Evolutionary conservation across 2,888 invertebrate genomes (phyloP), one percentile per base, ranked within the genome.

Genomic region (Callyntrura guangdongensis): DNA sequence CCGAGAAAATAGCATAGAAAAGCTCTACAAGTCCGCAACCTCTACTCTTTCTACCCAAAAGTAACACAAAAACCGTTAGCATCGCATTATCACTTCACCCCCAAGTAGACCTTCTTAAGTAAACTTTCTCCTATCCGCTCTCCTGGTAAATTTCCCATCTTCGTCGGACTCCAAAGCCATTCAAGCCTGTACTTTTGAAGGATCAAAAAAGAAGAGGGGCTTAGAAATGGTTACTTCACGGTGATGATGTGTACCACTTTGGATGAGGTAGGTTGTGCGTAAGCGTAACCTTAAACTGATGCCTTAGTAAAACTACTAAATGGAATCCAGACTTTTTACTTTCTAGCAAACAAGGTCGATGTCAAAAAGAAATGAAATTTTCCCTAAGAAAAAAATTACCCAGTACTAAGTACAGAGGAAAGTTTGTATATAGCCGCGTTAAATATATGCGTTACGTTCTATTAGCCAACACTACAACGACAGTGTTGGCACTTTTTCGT

Each of bases 281-380:
- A 77, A 14, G 36, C 36, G 36, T 27, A 77, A 14, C 45, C 17
- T 17, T 69, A 17, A 14, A 69, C 49, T 6, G 53, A 8, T 14
- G 25, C 22, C 9, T n/a, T 67, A 67, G 67, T 27, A 27, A 25
- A 36, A 36, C 36, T 36, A 36, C 36, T 36, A 36, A 2, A 36
- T 2, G 9, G 36, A 67, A 36, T 36, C 36, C 22, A 11, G 14
- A 67, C 8, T 59, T 45, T 59, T 81, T 81, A 61, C 36, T 20
- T 81, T 81, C 9, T 49, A 67, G 25, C 47, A 72, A 85, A 59
- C 72, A 85, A 85, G 85, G 85, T 85, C 14, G 72, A 59, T 72
- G 85, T 74, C 56, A 72, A 72, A 77, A 61, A 77, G 86, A 74
- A 86, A 86, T 86, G 59, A 72, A 56, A 47, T 86, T 77, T 27